Evolutionary conservation across 2,113 vertebrate genomes (phyloP).

Genomic region (Myrmecophaga tridactyla): DNA sequence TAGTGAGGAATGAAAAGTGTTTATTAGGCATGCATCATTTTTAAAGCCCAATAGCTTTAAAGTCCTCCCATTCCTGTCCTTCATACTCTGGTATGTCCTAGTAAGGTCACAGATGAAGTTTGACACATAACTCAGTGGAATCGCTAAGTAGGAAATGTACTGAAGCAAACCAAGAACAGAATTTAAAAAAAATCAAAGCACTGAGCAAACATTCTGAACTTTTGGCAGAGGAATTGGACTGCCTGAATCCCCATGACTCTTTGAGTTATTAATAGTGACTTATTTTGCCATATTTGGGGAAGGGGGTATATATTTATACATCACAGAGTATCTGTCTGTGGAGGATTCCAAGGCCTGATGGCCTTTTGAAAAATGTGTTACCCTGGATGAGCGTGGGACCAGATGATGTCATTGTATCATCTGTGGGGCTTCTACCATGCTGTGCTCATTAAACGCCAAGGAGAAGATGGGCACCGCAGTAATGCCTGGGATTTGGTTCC

Average conservation of each 20-base stretch:
- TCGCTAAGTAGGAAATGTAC: constrained; percentile 61
- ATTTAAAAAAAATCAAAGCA: constrained; percentile 21
- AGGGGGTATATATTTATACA: constrained; percentile 31
- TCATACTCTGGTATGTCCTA: constrained; percentile 33
- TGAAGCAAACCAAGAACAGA: constrained; percentile 59
- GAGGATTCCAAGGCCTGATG: background rate
- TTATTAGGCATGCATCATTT: background rate
- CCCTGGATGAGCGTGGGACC: background rate
- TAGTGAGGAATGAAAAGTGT: constrained; percentile 23
- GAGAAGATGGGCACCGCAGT: background rate
- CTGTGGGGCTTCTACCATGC: background rate
- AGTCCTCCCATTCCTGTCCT: background rate
- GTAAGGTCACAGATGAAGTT: constrained; percentile 59
- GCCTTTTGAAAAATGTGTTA: background rate
- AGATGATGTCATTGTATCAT: background rate
- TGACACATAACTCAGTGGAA: background rate
- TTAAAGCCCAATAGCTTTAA: background rate
- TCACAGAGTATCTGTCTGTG: background rate
- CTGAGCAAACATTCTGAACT: constrained; percentile 67
- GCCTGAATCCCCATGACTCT: constrained; percentile 43
- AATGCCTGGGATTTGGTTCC: background rate
- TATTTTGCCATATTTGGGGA: constrained; percentile 51
- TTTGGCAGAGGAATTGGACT: constrained; percentile 49
- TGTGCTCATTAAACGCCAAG: background rate
- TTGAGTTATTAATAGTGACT: constrained; percentile 68